phyloP scores from a whole-genome alignment of 2,888 invertebrate species.

The Troides helena region DNA sequence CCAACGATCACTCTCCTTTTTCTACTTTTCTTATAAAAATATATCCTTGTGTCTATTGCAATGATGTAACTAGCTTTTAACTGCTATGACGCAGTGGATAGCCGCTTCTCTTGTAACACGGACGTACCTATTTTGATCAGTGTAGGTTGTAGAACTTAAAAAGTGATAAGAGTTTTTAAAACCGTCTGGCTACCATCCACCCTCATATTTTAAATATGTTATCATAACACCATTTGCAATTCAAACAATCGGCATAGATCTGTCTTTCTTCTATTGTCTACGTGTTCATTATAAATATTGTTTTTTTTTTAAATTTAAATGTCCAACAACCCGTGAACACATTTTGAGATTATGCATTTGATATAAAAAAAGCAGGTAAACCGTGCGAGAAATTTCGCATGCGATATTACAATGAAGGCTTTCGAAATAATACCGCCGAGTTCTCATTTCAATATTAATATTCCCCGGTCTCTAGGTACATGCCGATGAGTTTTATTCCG shows the following conservation, averaged over 20 bases:
- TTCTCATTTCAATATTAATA: conserved; percentile 70
- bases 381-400: conserved; percentile 39
- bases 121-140: too few species aligned
- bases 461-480: conserved; percentile 50
- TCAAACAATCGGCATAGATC: background rate
- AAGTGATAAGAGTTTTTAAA: too few species aligned
- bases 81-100: too few species aligned
- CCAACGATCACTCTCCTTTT: too few species aligned
- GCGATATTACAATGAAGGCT: conserved; percentile 38
- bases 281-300: background rate
- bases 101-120: too few species aligned
- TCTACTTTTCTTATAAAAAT: too few species aligned
- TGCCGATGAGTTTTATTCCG: conserved; percentile 51
- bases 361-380: background rate
- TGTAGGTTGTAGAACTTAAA: too few species aligned
- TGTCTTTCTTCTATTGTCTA: background rate
- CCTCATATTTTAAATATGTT: too few species aligned
- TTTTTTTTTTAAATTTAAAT: background rate
- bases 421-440: conserved; percentile 42
- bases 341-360: background rate
- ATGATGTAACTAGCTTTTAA: too few species aligned
- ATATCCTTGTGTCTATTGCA: too few species aligned
- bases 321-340: background rate
- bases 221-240: too few species aligned
- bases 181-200: too few species aligned